Base-by-base conservation (phyloP, 2,113 vertebrate species). In the Chloropsis hardwickii region DNA sequence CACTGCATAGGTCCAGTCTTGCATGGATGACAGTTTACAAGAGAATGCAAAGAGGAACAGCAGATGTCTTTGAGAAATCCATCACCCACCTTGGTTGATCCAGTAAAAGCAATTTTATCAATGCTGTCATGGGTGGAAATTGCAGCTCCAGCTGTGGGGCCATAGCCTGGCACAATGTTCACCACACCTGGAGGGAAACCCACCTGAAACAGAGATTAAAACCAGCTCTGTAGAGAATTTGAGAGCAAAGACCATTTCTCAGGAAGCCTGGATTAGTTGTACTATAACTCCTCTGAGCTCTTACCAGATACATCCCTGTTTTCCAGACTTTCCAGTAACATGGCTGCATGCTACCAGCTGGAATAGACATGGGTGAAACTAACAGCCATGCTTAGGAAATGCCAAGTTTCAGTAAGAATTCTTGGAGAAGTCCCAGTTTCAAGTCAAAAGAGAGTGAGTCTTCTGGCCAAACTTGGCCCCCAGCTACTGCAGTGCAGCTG, bases 141-240 rank as follows among this genome's bases (percentile, higher is more conserved):
- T 5, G 99, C 99, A 27, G 98, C 99, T 54, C 99, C 99, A 10
- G 98, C 99, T 10, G 98, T 99, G 44, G 98, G 98, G 24, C 99
- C 99, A 0, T 99, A 99, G 45, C 99, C 99, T 22, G 99, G 99
- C 65, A 99, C 97, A 14, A 99, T 99, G 96, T 99, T 99, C 82
- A 99, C 99, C 54, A 99, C 99, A 29, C 99, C 99, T 6, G 99
- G 98, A 93, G 99, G 99, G 93, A 99, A 99, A 16, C 98, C 99
- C 3, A 98, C 99, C 99, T 99, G 79, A 79, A 96, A 65, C 7
- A 70, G 40, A 88, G 83, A 54, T 40, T 10, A 71, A 96, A 57
- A 1, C 22, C 19, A 92, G 78, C 56, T 82, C 39, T 95, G 69
- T n/a, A 53, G 51, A 57, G 21, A 57, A 64, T 50, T 6, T 42